Evolutionary conservation across 1,140 invertebrate species (phyloP).

Genomic region (Drosophila nikananu): DNA sequence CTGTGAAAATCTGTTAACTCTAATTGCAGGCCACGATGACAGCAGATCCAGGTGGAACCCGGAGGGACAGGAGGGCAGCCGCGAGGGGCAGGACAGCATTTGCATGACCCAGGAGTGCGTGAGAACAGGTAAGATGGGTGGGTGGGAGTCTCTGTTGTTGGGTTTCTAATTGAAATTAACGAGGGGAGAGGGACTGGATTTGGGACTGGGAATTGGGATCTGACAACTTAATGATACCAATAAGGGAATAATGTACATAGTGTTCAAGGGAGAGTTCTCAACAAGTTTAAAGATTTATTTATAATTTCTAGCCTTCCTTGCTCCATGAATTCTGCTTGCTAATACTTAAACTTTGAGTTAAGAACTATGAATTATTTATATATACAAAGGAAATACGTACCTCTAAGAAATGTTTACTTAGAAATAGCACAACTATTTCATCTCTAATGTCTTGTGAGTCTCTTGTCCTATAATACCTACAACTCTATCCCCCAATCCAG

Average conservation of each 20-base stretch:
- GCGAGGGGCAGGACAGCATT: conserved; percentile 80
- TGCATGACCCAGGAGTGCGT: conserved; percentile 91
- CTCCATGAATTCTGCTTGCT: not conserved
- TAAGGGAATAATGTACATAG: not conserved
- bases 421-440: too few species aligned
- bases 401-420: too few species aligned
- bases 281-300: not conserved
- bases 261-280: not conserved
- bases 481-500: not conserved
- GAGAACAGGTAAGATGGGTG: conserved; percentile 88
- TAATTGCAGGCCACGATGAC: conserved; percentile 64
- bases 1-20: conserved; percentile 35
- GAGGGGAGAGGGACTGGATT: not conserved
- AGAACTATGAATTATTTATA: not conserved
- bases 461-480: not conserved
- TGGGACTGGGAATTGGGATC: not conserved
- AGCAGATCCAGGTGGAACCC: conserved; percentile 38
- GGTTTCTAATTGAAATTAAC: conserved; percentile 9
- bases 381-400: too few species aligned
- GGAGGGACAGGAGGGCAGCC: conserved; percentile 8
- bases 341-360: not conserved
- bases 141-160: not conserved
- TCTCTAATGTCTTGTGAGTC: too few species aligned
- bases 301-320: not conserved
- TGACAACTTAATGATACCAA: conserved; percentile 8